Evolutionary conservation across 1,140 invertebrate species (phyloP).

Genomic region (Philotrypesis tridentata): DNA sequence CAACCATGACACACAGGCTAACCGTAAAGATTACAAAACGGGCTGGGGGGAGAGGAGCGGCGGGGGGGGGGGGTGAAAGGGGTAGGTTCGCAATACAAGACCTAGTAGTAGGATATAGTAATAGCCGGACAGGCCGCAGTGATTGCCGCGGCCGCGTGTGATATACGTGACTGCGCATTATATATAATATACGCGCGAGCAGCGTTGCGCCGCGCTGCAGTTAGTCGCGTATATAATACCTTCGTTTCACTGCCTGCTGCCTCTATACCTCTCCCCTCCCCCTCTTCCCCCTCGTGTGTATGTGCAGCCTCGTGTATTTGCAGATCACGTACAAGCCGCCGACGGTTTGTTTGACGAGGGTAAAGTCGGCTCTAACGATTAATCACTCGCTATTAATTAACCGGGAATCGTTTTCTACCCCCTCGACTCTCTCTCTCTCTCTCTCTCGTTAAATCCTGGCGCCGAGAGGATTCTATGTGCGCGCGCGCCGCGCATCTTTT

Average conservation of each 20-base stretch:
- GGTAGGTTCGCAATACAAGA: background rate
- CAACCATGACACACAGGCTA: background rate
- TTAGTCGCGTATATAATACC: constrained; percentile 1
- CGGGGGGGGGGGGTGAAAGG: too few relatives aligned
- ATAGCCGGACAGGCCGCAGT: background rate
- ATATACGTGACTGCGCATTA: constrained; percentile 37
- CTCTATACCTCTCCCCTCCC: too few relatives aligned
- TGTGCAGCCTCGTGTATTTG: constrained; percentile 60
- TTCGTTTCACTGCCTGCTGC: background rate
- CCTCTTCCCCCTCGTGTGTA: too few relatives aligned
- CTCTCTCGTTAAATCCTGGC: background rate
- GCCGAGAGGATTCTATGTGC: background rate
- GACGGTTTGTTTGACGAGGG: constrained; percentile 66
- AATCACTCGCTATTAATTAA: constrained; percentile 69
- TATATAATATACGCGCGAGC: constrained; percentile 21
- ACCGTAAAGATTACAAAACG: background rate
- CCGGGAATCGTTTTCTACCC: constrained; percentile 56
- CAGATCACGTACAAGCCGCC: constrained; percentile 62
- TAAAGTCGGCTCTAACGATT: constrained; percentile 61
- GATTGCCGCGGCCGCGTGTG: background rate
- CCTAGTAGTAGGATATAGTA: background rate
- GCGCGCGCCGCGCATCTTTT: background rate
- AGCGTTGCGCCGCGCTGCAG: background rate
- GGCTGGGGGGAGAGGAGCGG: background rate
- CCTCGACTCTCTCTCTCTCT: background rate